A percentile compares a stretch with the other conserved stretches of the same genome.
These are phyloP conservation scores for Chrysolina oricalcia DNA, from an alignment of 2,888 invertebrate species.

Conservation along the genomic window DNA sequence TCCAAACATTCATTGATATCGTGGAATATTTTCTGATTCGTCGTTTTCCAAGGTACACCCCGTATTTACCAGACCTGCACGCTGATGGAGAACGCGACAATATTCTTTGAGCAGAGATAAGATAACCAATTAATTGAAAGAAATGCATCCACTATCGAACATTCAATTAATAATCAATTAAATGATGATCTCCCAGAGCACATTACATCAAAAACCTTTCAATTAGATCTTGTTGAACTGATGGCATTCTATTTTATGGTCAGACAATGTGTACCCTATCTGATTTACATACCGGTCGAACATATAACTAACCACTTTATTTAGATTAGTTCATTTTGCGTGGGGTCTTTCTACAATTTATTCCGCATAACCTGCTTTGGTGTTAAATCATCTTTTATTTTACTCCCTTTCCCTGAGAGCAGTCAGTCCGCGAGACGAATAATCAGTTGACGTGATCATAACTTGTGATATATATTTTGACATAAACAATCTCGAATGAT, in stretches of 20 bases:
- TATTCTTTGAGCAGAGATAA: conserved; percentile 39
- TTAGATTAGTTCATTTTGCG: conserved; percentile 56
- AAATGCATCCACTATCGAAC: conserved; percentile 40
- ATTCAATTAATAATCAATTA: conserved; percentile 61
- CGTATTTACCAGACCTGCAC: neutral
- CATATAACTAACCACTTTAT: conserved; percentile 58
- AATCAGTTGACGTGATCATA: conserved; percentile 15
- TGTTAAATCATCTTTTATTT: conserved; percentile 48
- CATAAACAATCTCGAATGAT: neutral
- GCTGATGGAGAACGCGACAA: conserved; percentile 22
- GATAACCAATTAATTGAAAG: conserved; percentile 46
- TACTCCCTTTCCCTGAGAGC: conserved; percentile 14
- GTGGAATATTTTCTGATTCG: too few relatives aligned
- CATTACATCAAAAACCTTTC: conserved; percentile 61
- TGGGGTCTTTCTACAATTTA: conserved; percentile 50
- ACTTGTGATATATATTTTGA: conserved; percentile 15
- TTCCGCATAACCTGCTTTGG: conserved; percentile 46
- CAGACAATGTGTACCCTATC: conserved; percentile 55
- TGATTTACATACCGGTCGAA: conserved; percentile 62
- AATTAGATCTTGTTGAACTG: conserved; percentile 60
- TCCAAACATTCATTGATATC: neutral
- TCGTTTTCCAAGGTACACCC: neutral
- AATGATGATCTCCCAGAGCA: conserved; percentile 50
- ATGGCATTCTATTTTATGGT: conserved; percentile 55
- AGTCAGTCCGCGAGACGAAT: neutral